Evolutionary conservation across 2,888 invertebrate genomes (phyloP), one percentile per base, ranked within the genome.

Genomic region (Hofmannophila pseudospretella): DNA sequence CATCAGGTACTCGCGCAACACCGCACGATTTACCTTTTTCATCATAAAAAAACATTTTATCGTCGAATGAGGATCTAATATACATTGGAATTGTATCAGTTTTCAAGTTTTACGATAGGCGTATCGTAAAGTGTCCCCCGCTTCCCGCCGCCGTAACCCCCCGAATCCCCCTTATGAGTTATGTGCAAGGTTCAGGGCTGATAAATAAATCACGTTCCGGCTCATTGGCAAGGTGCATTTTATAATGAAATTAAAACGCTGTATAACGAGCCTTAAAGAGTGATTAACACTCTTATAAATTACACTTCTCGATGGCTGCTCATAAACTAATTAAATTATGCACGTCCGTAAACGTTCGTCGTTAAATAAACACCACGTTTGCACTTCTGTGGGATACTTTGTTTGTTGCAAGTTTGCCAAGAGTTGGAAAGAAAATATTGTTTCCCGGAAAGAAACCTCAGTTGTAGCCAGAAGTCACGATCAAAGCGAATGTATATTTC

Each of bases 121-220:
- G 54, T 42, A 46, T 49, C 47, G 44, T 48, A 51, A 54, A 47
- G 33, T 33, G 28, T 27, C 29, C 30, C 20, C 23, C 19, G 4
- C 27, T 7, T 11, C 11, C 12, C 27, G 5, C 16, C n/a, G 3
- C 16, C 16, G 16, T 16, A 16, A 3, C 16, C n/a, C 47, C 48
- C 45, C 34, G 31, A n/a, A 16, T 39, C 53, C 45, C 23, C 42
- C 52, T 44, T 51, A 55, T 66, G 58, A 69, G 56, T 65, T 62
- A 66, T 59, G 58, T 53, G 36, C 54, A 48, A 54, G 63, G 61
- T 54, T 54, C 58, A 56, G 44, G 47, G 47, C 51, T 50, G 62
- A 62, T 67, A 67, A 67, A 71, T 72, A 71, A 67, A 69, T 72
- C 67, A 62, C 57, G 59, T 63, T 68, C 63, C 67, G 62, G 69